phyloP scores from a whole-genome alignment of 2,888 invertebrate species.

The Acleris laterana region DNA sequence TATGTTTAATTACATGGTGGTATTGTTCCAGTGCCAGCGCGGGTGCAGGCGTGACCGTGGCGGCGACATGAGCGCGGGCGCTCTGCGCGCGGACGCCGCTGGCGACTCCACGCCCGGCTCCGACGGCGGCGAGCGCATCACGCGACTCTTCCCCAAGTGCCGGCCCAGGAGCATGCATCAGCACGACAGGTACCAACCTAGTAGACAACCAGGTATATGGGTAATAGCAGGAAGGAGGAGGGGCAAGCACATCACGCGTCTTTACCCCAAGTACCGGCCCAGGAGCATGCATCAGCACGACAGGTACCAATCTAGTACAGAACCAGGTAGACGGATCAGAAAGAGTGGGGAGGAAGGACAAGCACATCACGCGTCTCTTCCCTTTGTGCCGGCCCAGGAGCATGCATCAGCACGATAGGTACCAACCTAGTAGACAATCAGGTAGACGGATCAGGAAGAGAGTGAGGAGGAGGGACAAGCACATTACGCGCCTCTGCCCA shows the following conservation, averaged over 20 bases:
- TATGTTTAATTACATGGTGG: slow-evolving; percentile 37
- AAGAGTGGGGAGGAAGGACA: too few species aligned
- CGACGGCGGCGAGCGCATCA: slow-evolving; percentile 89
- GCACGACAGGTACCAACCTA: slow-evolving; percentile 67
- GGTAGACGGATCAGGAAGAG: too few species aligned
- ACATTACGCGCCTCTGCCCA: slow-evolving; percentile 91
- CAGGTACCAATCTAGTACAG: slow-evolving; percentile 52
- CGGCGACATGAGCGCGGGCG: slow-evolving; percentile 78
- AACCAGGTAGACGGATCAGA: too few species aligned
- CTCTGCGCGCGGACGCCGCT: slow-evolving; percentile 76
- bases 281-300: slow-evolving; percentile 73
- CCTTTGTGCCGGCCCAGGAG: slow-evolving; percentile 91
- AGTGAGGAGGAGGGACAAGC: slow-evolving; percentile 37
- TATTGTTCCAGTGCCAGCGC: slow-evolving; percentile 67
- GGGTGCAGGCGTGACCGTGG: slow-evolving; percentile 70
- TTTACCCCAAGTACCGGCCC: slow-evolving; percentile 95
- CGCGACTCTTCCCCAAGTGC: slow-evolving; percentile 92
- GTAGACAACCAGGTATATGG: neutral
- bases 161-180: slow-evolving; percentile 84
- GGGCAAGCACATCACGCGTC: slow-evolving; percentile 90
- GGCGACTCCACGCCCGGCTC: slow-evolving; percentile 82
- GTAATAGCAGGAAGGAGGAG: too few species aligned
- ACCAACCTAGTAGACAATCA: too few species aligned
- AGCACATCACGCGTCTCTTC: slow-evolving; percentile 91
- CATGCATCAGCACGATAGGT: slow-evolving; percentile 78